These are phyloP conservation scores for Plotosus lineatus DNA, from an alignment of 2,113 vertebrate genomes.

Conservation along the genomic window DNA sequence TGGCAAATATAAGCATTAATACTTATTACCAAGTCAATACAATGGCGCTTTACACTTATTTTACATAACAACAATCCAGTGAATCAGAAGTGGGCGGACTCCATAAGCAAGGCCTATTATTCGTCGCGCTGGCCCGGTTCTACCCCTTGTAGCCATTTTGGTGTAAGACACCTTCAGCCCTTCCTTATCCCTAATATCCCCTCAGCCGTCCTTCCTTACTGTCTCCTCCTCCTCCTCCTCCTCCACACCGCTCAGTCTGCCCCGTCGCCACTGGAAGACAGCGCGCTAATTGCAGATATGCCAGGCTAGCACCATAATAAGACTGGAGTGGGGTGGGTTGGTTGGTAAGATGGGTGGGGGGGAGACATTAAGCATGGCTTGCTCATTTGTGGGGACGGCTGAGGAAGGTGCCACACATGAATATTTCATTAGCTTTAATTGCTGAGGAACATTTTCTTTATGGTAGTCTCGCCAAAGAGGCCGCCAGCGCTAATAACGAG, in stretches of 20 bases:
- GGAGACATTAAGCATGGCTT: constrained; percentile 87
- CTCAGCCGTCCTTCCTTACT: constrained; percentile 75
- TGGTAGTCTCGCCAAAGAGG: constrained; percentile 88
- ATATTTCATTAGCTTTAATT: constrained; percentile 97
- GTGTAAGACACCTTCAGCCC: constrained; percentile 42
- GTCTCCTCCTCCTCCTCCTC: constrained; percentile 85
- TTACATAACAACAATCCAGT: constrained; percentile 34
- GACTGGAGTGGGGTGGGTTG: constrained; percentile 70
- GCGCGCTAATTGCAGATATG: constrained; percentile 90
- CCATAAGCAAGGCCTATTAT: constrained; percentile 43
- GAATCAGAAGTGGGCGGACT: constrained; percentile 49
- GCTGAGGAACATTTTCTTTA: constrained; percentile 90
- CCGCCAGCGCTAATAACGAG: constrained; percentile 88
- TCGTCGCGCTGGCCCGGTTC: constrained; percentile 39
- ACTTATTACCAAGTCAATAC: constrained; percentile 38
- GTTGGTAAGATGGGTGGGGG: constrained; percentile 68
- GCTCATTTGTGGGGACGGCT: constrained; percentile 91
- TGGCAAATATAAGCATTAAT: constrained; percentile 37
- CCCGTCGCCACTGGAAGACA: constrained; percentile 80
- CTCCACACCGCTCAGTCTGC: constrained; percentile 79
- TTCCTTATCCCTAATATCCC: constrained; percentile 38
- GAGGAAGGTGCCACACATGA: constrained; percentile 93
- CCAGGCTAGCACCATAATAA: constrained; percentile 89
- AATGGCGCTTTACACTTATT: constrained; percentile 20
- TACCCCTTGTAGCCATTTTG: constrained; percentile 36